Conservation (phyloP, 2,113 vertebrate species). For the Gavialis gangeticus region DNA sequence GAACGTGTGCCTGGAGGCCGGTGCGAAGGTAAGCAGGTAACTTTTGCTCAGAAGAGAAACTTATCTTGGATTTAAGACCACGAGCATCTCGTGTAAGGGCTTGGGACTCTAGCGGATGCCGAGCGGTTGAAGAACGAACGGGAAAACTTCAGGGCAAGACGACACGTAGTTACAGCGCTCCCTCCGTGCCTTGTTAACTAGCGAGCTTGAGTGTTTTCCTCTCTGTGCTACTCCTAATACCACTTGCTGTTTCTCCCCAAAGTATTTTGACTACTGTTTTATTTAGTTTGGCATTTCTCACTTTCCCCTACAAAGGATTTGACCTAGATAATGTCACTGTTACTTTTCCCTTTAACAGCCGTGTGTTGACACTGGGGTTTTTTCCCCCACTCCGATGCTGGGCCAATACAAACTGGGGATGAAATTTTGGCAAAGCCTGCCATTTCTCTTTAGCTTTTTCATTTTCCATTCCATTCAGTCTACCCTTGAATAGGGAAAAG, state of each 20-base stretch:
- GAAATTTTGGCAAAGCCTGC: background rate
- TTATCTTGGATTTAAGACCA: no score
- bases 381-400: background rate
- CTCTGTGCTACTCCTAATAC: fast-evolving
- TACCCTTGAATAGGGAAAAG: background rate
- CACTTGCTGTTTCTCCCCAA: background rate
- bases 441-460: background rate
- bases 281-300: fast-evolving
- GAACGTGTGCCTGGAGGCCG: background rate
- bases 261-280: background rate
- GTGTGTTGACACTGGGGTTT: background rate
- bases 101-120: background rate
- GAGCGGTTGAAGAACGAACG: background rate
- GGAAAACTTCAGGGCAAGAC: background rate
- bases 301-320: background rate
- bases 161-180: fast-evolving
- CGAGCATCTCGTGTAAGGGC: background rate
- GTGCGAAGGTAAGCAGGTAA: background rate
- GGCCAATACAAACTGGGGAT: background rate
- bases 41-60: background rate
- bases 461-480: background rate
- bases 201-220: background rate
- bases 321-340: fast-evolving
- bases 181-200: background rate
- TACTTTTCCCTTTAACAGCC: background rate